phyloP scores from a whole-genome alignment of 2,113 vertebrate species.

The Microcebus griseorufus region DNA sequence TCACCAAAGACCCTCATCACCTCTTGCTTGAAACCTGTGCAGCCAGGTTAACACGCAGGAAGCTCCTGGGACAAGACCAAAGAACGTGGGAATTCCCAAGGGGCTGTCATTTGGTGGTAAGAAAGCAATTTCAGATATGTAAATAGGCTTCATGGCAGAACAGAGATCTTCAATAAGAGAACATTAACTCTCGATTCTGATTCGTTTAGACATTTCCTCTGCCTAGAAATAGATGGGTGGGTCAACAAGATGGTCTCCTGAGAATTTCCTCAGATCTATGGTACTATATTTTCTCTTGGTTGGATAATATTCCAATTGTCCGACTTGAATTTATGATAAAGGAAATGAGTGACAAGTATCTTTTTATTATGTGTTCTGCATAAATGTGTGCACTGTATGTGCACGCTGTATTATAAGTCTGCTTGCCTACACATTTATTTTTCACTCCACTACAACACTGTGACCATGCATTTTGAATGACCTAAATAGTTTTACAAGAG shows the following conservation, averaged over 20 bases:
- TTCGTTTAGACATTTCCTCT: slow-evolving; percentile 7
- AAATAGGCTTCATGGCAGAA: slow-evolving; percentile 27
- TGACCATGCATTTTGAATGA: slow-evolving; percentile 43
- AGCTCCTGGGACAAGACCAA: neutral
- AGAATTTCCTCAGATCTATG: slow-evolving; percentile 42
- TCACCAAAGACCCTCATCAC: neutral
- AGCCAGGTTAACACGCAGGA: neutral
- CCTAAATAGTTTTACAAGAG: slow-evolving; percentile 59
- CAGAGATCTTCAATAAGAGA: neutral
- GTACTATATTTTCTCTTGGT: slow-evolving; percentile 18
- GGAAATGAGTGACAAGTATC: slow-evolving; percentile 47
- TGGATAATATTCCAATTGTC: slow-evolving; percentile 46
- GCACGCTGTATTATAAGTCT: neutral
- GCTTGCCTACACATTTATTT: slow-evolving; percentile 31
- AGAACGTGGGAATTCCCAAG: neutral
- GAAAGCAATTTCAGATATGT: slow-evolving; percentile 38
- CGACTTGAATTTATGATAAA: slow-evolving; percentile 37
- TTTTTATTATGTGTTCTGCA: slow-evolving; percentile 1
- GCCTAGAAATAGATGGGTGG: neutral
- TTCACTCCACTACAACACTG: neutral
- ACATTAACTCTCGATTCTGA: slow-evolving; percentile 19
- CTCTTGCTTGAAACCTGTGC: neutral
- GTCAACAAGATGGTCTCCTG: neutral
- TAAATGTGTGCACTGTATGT: neutral
- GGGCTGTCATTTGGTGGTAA: neutral